Evolutionary conservation across 2,113 vertebrate genomes (phyloP).

Genomic region (Galeopterus variegatus): DNA sequence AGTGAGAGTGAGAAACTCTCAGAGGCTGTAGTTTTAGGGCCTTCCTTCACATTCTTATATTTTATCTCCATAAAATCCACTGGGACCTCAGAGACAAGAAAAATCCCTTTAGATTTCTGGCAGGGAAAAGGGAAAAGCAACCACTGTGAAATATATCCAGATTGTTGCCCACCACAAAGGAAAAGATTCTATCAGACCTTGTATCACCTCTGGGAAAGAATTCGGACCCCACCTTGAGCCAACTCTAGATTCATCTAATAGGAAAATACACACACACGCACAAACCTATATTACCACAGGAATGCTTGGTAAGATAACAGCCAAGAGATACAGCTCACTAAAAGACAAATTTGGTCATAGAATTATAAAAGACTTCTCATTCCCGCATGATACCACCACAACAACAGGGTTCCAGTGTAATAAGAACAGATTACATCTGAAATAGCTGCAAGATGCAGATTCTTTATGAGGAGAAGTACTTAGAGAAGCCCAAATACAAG

Average conservation of each 20-base stretch:
- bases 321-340: background rate
- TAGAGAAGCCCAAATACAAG: background rate
- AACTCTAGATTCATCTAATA: background rate
- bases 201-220: background rate
- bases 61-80: background rate
- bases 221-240: background rate
- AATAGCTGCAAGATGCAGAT: background rate
- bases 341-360: background rate
- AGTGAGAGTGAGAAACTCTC: background rate
- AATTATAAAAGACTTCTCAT: background rate
- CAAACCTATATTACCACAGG: background rate
- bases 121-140: background rate
- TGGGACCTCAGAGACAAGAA: background rate
- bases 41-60: background rate
- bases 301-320: background rate
- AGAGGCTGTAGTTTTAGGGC: no score
- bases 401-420: background rate
- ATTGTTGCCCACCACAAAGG: background rate
- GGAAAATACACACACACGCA: background rate
- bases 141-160: background rate
- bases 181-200: background rate
- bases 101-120: background rate
- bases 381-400: background rate
- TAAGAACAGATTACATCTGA: background rate
- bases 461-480: background rate